These are phyloP conservation scores for Lasioglossum leucozonium DNA, from an alignment of 2,888 invertebrate species.

Conservation along the genomic window DNA sequence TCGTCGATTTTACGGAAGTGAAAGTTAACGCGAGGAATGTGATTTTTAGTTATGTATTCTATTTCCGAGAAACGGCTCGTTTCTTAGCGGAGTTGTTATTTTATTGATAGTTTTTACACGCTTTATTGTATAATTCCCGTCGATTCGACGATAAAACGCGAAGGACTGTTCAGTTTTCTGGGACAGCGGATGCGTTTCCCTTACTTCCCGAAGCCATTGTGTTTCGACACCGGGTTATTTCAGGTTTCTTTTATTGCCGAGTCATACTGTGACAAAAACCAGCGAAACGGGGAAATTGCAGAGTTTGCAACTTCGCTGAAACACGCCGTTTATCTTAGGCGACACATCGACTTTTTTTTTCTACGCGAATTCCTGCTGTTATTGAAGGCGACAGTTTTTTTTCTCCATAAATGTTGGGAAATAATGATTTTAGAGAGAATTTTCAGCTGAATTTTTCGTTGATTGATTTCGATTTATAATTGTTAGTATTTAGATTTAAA, in stretches of 20 bases:
- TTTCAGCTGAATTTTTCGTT: too few relatives aligned
- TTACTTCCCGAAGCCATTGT: slow-evolving; percentile 19
- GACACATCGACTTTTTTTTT: background rate
- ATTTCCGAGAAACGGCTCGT: background rate
- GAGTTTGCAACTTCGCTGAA: slow-evolving; percentile 1
- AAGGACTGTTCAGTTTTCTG: slow-evolving; percentile 8
- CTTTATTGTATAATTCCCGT: background rate
- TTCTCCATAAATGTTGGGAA: background rate
- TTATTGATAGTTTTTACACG: background rate
- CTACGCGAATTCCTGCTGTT: background rate
- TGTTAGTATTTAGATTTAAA: background rate
- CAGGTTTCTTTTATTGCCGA: slow-evolving; percentile 1
- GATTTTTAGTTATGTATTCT: background rate
- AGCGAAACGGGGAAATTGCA: background rate
- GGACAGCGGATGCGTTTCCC: slow-evolving; percentile 14
- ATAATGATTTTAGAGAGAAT: background rate
- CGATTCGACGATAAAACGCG: background rate
- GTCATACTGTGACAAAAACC: slow-evolving; percentile 1
- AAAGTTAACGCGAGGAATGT: background rate
- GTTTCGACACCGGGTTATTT: slow-evolving; percentile 6
- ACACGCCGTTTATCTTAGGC: background rate
- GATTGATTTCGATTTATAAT: too few relatives aligned
- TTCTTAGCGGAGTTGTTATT: background rate
- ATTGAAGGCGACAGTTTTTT: background rate
- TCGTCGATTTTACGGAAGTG: background rate